Evolutionary conservation across 2,888 invertebrate species (phyloP), one percentile per base, ranked within the genome.

Genomic region (Acanthacorydalis orientalis): DNA sequence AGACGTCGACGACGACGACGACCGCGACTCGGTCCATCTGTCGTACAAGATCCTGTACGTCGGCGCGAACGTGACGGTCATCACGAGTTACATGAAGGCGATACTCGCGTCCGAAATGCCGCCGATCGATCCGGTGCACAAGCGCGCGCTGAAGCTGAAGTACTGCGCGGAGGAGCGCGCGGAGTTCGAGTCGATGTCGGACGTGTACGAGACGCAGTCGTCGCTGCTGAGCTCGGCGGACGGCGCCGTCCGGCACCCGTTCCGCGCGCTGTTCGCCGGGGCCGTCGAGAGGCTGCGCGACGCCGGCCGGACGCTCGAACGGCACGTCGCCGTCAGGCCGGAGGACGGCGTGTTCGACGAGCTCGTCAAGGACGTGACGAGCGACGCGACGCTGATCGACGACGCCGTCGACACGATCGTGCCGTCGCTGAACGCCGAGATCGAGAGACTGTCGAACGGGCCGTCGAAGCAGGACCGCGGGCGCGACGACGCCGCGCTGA

Each of bases 91-190:
- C 15, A 53, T 78, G 1, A 73, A 77, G 55, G 59, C 74, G 0
- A 67, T 69, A 53, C 59, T 82, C 4, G 72, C 78, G 57, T 69
- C 76, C 0, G 73, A 77, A 59, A 68, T 82, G 10, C 81, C 80
- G 14, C 64, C 77, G 1, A 80, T 92, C 6, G 95, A 95, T 69
- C 90, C 91, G 0, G 78, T 87, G 0, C 78, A 83, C 49, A 89
- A 89, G 63, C 75, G 80, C 52, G 69, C 75, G 1, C 62, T 90
- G 0, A 86, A 86, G 64, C 71, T 80, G 9, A 63, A 74, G 41
- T 84, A 88, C 53, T 68, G 78, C 11, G 63, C 71, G 23, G 78
- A 86, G 55, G 84, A 89, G 60, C 74, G 85, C 2, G 60, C 64
- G 15, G 74, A 75, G 56, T 71, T 80, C 34, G 66, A 72, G 10